phyloP scores from a whole-genome alignment of 2,797 vertebrate species.

The Anguilla marmorata region DNA sequence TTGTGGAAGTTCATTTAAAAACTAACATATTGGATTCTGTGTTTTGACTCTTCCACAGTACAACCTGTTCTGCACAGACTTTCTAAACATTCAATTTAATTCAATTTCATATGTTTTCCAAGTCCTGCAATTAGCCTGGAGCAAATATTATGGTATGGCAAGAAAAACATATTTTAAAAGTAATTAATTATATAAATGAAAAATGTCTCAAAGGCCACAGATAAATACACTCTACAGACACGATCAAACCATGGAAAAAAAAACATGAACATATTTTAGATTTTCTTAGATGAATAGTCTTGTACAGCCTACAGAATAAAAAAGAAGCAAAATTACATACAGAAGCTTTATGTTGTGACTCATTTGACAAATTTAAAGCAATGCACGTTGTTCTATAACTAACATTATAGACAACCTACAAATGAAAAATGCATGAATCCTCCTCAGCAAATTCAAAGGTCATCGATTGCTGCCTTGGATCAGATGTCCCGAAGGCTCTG shows the following conservation, averaged over 20 bases:
- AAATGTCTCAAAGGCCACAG: neutral
- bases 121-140: neutral
- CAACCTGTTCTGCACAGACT: neutral
- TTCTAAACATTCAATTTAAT: neutral
- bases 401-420: neutral
- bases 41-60: neutral
- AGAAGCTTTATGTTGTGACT: neutral
- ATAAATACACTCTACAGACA: neutral
- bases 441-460: neutral
- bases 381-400: neutral
- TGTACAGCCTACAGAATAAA: neutral
- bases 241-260: neutral
- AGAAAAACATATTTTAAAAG: neutral
- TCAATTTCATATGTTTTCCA: neutral
- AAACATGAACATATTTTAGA: neutral
- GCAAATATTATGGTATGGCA: neutral
- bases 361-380: neutral
- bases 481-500: conserved; percentile 39
- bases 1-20: neutral
- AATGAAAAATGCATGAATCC: neutral
- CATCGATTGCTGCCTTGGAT: neutral
- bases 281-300: neutral
- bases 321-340: neutral
- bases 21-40: neutral
- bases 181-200: neutral